phyloP scores from a whole-genome alignment of 2,113 vertebrate genomes.

The Coreoperca whiteheadi region DNA sequence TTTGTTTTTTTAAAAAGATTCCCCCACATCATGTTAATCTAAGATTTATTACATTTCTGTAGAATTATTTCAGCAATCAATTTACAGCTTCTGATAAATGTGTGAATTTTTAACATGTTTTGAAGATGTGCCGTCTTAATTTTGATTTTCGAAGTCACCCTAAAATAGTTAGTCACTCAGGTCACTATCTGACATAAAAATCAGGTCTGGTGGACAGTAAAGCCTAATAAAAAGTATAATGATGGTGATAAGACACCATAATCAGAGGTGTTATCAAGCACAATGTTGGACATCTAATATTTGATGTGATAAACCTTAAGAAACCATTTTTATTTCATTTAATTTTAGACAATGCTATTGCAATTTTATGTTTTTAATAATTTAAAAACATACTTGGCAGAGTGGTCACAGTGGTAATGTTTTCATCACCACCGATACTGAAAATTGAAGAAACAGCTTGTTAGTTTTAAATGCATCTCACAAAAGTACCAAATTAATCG shows the following conservation, averaged over 20 bases:
- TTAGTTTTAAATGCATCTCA: conserved; percentile 17
- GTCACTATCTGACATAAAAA: background rate
- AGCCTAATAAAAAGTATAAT: background rate
- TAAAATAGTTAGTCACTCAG: background rate
- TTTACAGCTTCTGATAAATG: background rate
- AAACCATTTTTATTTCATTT: background rate
- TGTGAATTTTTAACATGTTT: background rate
- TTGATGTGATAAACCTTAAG: background rate
- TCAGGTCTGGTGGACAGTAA: background rate
- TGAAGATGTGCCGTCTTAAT: too few relatives aligned
- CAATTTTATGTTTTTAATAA: background rate
- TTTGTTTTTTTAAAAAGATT: too few relatives aligned
- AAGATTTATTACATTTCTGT: background rate
- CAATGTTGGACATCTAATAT: background rate
- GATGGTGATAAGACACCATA: conserved; percentile 5
- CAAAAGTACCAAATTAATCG: background rate
- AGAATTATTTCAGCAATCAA: background rate
- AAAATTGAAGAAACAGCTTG: conserved; percentile 43
- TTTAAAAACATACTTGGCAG: conserved; percentile 88
- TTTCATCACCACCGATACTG: conserved; percentile 90
- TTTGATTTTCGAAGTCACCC: background rate
- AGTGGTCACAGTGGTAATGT: conserved; percentile 88
- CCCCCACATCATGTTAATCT: background rate
- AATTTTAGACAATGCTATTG: background rate
- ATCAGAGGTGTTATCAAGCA: conserved; percentile 11